Base-by-base conservation (phyloP, 1,140 invertebrate genomes). In the Theocolax elegans region DNA sequence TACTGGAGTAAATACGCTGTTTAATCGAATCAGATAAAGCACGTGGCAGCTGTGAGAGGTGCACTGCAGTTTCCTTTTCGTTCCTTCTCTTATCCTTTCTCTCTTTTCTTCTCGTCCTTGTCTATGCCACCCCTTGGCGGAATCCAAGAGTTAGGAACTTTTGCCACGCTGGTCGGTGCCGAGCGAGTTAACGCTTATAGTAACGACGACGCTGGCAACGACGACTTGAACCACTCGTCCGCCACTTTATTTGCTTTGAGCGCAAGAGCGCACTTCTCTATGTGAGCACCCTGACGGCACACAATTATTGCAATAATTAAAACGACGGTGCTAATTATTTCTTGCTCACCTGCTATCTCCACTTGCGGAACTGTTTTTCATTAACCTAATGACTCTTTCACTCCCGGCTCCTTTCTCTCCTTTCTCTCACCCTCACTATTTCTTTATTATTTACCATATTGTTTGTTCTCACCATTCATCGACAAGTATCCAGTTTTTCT, bases 21-120 rank as follows among this genome's bases (percentile, higher is more conserved):
- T 72, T 60, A 71, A 68, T 48, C 35, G 38, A 38, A 62, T 65
- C 35, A 27, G 48, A 58, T 46, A 68, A 63, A 65, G 49, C 49
- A 64, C 54, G 63, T 66, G 29, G 31, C 17, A 46, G 8, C 59
- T 63, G 21, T 3, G 8, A 51, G 17, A 27, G 48, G 3, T 44
- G 10, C 4, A 35, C 31, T 35, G 31, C 31, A 35, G 31, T 15
- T 27, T n/a, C n/a, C n/a, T n/a, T n/a, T 13, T n/a, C n/a, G n/a
- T n/a, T 35, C 31, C 31, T 3, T 3, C 21, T 15, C 29, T 31
- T 23, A 8, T 54, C 15, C 51, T 56, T 38, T 23, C 29, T 19
- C 29, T 31, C 25, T 29, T 51, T 25, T 62, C 48, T 48, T 40
- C 38, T 13, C 29, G 23, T 31, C 46, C 7, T 10, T 21, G 12